A percentile compares a stretch with the other conserved stretches of the same genome.
Conservation (phyloP, 2,113 vertebrate species). For the Trinectes maculatus region DNA sequence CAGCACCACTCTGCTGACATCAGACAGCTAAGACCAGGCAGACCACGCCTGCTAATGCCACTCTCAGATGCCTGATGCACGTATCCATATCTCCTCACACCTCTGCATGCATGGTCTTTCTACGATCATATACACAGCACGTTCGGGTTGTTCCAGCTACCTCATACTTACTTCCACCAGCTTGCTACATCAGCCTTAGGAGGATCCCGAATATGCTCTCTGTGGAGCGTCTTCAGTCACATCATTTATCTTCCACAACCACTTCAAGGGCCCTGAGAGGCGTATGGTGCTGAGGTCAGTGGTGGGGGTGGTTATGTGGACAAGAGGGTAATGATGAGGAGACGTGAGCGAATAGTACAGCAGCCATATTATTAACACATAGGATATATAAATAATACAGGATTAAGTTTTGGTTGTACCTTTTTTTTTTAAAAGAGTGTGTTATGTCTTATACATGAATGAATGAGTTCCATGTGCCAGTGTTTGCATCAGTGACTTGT, state of each 20-base stretch:
- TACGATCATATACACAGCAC: slow-evolving; percentile 31
- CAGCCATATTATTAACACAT: slow-evolving; percentile 14
- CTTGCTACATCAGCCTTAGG: slow-evolving; percentile 32
- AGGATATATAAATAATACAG: slow-evolving; percentile 12
- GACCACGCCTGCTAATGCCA: slow-evolving; percentile 1
- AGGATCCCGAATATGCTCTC: slow-evolving; percentile 57
- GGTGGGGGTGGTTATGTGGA: slow-evolving; percentile 29
- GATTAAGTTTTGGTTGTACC: neutral
- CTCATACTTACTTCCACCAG: slow-evolving; percentile 28
- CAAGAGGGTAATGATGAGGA: slow-evolving; percentile 2
- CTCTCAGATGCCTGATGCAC: neutral
- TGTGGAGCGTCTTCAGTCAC: slow-evolving; percentile 61
- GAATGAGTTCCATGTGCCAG: neutral
- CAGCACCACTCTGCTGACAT: slow-evolving; percentile 21
- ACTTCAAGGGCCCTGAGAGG: slow-evolving; percentile 62
- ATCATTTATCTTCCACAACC: slow-evolving; percentile 68
- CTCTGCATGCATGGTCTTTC: neutral
- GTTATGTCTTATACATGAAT: no score
- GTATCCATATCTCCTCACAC: slow-evolving; percentile 33
- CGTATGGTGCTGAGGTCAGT: slow-evolving; percentile 49
- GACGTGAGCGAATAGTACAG: slow-evolving; percentile 5
- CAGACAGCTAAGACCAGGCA: slow-evolving; percentile 20
- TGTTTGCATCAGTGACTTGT: slow-evolving; percentile 5
- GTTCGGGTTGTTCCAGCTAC: slow-evolving; percentile 16
- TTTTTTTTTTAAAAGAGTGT: no score